These are phyloP conservation scores for Cheilosia vulpina DNA, from an alignment of 2,888 invertebrate genomes.

Conservation along the genomic window DNA sequence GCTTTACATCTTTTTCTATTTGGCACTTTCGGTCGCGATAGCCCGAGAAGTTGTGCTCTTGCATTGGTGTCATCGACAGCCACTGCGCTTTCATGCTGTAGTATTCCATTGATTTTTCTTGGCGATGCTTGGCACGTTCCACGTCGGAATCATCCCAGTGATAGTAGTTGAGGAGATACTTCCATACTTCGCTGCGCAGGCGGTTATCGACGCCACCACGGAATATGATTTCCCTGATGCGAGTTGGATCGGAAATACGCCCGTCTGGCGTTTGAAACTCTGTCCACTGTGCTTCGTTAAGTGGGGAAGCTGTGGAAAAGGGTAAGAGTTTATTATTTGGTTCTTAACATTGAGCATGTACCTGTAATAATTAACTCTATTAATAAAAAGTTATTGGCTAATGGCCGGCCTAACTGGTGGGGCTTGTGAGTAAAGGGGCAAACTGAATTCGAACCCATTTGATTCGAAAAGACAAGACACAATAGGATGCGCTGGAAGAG, in stretches of 20 bases:
- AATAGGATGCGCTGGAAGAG: too few species aligned
- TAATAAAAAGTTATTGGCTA: too few species aligned
- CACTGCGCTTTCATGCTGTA: constrained; percentile 98
- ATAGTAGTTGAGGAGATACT: constrained; percentile 94
- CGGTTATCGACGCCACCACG: constrained; percentile 93
- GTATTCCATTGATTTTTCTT: constrained; percentile 92
- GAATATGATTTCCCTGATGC: constrained; percentile 94
- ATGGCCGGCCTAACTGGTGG: too few species aligned
- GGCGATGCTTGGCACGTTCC: constrained; percentile 88
- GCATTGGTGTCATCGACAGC: constrained; percentile 93
- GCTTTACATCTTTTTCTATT: constrained; percentile 98
- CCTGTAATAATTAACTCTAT: too few species aligned
- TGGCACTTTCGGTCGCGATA: constrained; percentile 95
- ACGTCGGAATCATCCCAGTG: constrained; percentile 91
- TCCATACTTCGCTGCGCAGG: constrained; percentile 95
- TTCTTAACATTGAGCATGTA: too few species aligned
- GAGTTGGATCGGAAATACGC: constrained; percentile 90
- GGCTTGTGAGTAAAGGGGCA: too few species aligned
- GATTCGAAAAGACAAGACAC: too few species aligned
- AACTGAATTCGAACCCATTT: too few species aligned
- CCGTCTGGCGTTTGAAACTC: constrained; percentile 92
- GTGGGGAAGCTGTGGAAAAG: constrained; percentile 85
- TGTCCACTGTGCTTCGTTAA: constrained; percentile 92
- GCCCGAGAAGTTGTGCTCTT: constrained; percentile 94
- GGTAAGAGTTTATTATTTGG: background rate